A percentile compares a stretch with the other conserved stretches of the same genome.
These are phyloP conservation scores for Temnothorax curvispinosus DNA, from an alignment of 1,140 invertebrate species.

Conservation along the genomic window DNA sequence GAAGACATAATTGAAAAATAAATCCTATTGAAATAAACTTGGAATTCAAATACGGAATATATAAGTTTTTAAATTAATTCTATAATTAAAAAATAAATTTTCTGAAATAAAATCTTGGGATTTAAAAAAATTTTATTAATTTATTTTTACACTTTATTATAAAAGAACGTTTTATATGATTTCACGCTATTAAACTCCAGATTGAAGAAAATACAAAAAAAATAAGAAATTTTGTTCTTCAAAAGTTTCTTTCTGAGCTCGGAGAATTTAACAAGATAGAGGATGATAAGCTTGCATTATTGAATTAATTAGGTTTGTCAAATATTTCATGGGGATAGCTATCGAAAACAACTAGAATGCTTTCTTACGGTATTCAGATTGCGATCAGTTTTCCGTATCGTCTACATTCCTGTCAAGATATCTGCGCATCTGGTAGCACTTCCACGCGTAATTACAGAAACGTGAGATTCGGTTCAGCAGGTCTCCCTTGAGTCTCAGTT, in stretches of 20 bases:
- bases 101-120: background rate
- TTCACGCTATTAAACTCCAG: background rate
- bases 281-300: background rate
- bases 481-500: background rate
- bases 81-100: background rate
- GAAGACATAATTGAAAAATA: background rate
- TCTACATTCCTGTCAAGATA: background rate
- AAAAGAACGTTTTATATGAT: background rate
- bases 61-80: background rate
- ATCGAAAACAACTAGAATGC: background rate
- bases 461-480: background rate
- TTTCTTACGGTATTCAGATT: background rate
- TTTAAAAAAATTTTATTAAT: background rate
- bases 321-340: background rate
- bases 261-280: background rate
- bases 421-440: conserved; percentile 13
- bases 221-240: background rate
- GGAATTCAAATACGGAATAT: background rate
- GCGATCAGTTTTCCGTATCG: background rate
- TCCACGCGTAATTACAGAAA: conserved; percentile 25
- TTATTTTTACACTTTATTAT: background rate
- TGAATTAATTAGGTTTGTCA: background rate
- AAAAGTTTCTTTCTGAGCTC: background rate
- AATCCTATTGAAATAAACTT: background rate
- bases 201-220: background rate